Evolutionary conservation across 2,113 vertebrate species (phyloP), one percentile per base, ranked within the genome.

Genomic region (Ifrita kowaldi): DNA sequence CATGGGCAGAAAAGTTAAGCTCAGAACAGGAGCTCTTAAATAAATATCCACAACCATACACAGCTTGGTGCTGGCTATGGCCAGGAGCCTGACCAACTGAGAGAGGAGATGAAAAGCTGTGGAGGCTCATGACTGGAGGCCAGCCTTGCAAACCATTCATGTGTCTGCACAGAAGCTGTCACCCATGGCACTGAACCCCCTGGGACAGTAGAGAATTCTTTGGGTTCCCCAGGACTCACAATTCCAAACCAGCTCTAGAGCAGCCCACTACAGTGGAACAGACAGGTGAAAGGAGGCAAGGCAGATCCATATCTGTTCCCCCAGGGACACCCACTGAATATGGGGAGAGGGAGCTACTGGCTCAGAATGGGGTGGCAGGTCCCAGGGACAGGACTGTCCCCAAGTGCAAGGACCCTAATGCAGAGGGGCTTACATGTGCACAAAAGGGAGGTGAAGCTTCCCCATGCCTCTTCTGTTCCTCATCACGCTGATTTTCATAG

Each of bases 41-140:
- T 65, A 73, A 52, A 69, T 10, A 26, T 30, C 55, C 60, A 41
- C 27, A n/a, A 3, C 26, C 12, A 8, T 5, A 30, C 41, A 27
- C 13, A 81, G 71, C 12, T 3, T 13, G 33, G 30, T 2, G 13
- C 33, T 79, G 69, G 53, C 53, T 1, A 0, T 11, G 33, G 55
- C 16, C 7, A 20, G 35, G n/a, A 92, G 35, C 32, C 32, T 35
- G 37, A 57, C 15, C 4, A 4, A 8, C n/a, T 19, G 33, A 79
- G 59, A 0, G 0, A 37, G 33, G 42, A 0, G 0, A 42, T 23
- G 17, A 8, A 37, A 77, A 85, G 47, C 39, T 77, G 39, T 30
- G 42, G 32, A 39, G 39, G 3, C 62, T 49, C 0, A 0, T 32
- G 26, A 16, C 39, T 20, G 21, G 26, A 65, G n/a, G 20, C 11